A percentile compares a stretch with the other conserved stretches of the same genome.
Conservation (phyloP, 1,140 invertebrate genomes). For the Drosophila seguyi region DNA sequence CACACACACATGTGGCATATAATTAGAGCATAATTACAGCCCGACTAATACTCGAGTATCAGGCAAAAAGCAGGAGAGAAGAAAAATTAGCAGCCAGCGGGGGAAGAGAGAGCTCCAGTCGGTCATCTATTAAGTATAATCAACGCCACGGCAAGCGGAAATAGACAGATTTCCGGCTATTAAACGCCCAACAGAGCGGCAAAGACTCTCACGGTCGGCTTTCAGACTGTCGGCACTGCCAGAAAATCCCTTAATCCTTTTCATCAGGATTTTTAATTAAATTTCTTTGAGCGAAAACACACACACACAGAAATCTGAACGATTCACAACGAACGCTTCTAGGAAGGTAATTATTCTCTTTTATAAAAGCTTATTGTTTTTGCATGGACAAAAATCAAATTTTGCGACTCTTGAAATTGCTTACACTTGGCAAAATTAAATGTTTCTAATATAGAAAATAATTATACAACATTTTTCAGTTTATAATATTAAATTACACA, state of each 20-base stretch:
- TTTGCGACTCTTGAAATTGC: neutral
- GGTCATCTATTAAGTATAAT: slow-evolving; percentile 84
- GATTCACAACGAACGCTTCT: neutral
- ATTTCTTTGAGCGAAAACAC: neutral
- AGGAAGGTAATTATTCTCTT: neutral
- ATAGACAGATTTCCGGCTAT: slow-evolving; percentile 84
- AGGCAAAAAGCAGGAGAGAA: slow-evolving; percentile 65
- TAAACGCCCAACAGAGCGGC: slow-evolving; percentile 79
- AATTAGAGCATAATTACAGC: slow-evolving; percentile 83
- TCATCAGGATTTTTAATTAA: neutral
- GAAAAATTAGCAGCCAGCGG: slow-evolving; percentile 69
- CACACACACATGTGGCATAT: slow-evolving; percentile 54
- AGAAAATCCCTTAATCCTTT: slow-evolving; percentile 23
- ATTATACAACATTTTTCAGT: accelerated
- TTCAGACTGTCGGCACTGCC: slow-evolving; percentile 41
- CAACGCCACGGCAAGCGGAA: slow-evolving; percentile 81
- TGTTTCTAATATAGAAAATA: neutral
- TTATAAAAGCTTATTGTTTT: neutral
- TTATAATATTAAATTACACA: neutral
- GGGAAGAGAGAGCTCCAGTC: slow-evolving; percentile 51
- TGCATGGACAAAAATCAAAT: neutral
- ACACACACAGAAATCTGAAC: neutral
- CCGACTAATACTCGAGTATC: slow-evolving; percentile 76
- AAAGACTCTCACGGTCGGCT: slow-evolving; percentile 54
- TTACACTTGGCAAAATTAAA: neutral